These are phyloP conservation scores for Leucophenga varia DNA, from an alignment of 1,140 invertebrate genomes.

Conservation along the genomic window DNA sequence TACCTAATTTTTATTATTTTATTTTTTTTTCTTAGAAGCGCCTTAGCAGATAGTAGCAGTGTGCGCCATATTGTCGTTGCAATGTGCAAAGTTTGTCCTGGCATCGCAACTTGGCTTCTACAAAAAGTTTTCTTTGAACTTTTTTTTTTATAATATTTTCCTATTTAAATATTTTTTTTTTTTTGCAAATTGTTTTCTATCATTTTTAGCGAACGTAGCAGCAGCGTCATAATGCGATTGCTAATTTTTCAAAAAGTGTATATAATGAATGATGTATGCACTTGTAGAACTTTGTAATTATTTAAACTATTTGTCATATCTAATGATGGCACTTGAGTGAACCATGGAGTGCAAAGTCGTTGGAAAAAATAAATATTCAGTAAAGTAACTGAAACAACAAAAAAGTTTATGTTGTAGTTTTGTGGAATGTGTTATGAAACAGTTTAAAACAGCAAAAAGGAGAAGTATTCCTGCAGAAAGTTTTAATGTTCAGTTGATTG, in stretches of 20 bases:
- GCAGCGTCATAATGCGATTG: conserved; percentile 50
- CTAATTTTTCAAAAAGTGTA: conserved; percentile 49
- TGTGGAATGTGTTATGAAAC: too few relatives aligned
- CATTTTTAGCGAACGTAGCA: conserved; percentile 24
- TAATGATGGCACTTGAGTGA: too few relatives aligned
- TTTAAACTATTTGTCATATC: conserved; percentile 49
- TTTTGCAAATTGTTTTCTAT: neutral
- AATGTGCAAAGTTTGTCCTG: conserved; percentile 34
- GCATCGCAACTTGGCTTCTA: conserved; percentile 18
- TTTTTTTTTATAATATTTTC: conserved; percentile 40
- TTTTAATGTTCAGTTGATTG: too few relatives aligned
- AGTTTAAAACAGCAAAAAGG: too few relatives aligned
- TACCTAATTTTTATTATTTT: conserved; percentile 47
- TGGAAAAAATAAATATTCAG: too few relatives aligned
- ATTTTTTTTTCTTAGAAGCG: neutral
- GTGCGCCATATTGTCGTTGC: too few relatives aligned
- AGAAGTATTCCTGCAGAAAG: too few relatives aligned
- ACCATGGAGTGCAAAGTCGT: too few relatives aligned
- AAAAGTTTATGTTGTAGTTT: too few relatives aligned
- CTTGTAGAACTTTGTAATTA: conserved; percentile 34
- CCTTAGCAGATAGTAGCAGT: conserved; percentile 7
- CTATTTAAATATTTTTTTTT: conserved; percentile 24
- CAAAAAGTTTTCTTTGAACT: neutral
- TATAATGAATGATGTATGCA: conserved; percentile 53
- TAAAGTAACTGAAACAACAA: too few relatives aligned